These are phyloP conservation scores for Drosophila chauvacae DNA, from an alignment of 1,140 invertebrate species.

Conservation along the genomic window DNA sequence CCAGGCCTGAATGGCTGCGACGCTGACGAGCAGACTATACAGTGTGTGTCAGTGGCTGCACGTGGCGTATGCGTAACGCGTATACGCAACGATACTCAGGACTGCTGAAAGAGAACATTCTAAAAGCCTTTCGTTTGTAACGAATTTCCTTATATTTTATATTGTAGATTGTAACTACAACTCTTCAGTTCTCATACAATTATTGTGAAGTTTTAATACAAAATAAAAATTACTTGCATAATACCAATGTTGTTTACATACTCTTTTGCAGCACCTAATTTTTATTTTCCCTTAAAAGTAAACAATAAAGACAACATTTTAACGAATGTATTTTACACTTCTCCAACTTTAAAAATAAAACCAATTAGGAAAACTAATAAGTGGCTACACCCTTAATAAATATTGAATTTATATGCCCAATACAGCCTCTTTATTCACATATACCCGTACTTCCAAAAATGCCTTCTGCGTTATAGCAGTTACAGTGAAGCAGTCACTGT, in stretches of 20 bases:
- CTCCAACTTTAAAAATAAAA: not conserved
- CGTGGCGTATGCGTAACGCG: constrained; percentile 59
- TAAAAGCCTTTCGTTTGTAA: not conserved
- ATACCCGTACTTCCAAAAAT: not conserved
- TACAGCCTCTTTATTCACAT: not conserved
- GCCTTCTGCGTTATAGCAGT: not conserved
- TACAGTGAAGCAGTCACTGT: constrained; percentile 22
- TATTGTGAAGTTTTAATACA: not conserved
- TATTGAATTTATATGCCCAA: not conserved
- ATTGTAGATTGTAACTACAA: not conserved
- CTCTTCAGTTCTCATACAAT: not conserved
- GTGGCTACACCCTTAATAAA: no score
- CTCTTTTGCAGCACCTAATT: no score
- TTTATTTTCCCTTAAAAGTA: no score
- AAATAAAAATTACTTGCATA: not conserved
- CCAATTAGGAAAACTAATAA: not conserved
- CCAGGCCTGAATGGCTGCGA: constrained; percentile 62
- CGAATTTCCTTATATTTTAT: not conserved
- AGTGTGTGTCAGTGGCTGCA: constrained; percentile 48
- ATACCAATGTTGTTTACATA: no score
- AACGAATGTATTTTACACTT: not conserved
- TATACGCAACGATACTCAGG: not conserved
- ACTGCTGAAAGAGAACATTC: not conserved
- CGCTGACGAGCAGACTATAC: constrained; percentile 37
- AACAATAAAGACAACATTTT: not conserved